Conservation (phyloP, 2,113 vertebrate species). For the Megaceryle maxima region DNA sequence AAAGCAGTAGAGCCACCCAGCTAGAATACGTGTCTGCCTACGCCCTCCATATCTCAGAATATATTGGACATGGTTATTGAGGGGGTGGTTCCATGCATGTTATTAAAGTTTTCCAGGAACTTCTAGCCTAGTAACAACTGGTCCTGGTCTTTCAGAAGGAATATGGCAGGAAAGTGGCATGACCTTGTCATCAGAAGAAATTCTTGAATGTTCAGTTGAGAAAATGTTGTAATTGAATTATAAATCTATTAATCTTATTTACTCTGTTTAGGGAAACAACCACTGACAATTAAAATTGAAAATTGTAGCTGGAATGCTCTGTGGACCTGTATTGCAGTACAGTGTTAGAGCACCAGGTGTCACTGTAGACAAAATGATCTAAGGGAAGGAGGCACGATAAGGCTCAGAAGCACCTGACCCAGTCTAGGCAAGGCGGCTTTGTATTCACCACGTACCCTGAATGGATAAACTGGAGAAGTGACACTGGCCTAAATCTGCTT, state of each 20-base stretch:
- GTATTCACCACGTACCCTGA: not conserved
- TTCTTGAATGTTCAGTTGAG: not conserved
- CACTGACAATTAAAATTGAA: not conserved
- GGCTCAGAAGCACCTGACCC: not conserved
- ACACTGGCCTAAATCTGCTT: not conserved
- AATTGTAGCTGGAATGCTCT: not conserved
- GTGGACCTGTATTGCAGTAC: rapidly evolving
- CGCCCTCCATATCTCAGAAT: not conserved
- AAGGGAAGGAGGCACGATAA: not conserved
- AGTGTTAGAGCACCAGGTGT: not conserved
- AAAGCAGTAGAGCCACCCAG: not conserved
- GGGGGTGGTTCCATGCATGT: not conserved
- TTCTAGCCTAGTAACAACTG: not conserved
- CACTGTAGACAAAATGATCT: not conserved
- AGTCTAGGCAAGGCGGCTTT: not conserved
- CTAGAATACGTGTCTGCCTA: not conserved
- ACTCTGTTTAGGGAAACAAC: not conserved
- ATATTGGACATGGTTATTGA: not conserved
- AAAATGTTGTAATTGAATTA: not conserved
- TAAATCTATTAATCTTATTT: not conserved
- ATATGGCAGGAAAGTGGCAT: not conserved
- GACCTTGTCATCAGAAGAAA: not conserved
- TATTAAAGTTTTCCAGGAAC: not conserved
- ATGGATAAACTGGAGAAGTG: not conserved
- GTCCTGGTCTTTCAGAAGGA: not conserved